Base-by-base conservation (phyloP, 37 sponge, comb jelly and placozoan genomes). In the Beroe forskalii region DNA sequence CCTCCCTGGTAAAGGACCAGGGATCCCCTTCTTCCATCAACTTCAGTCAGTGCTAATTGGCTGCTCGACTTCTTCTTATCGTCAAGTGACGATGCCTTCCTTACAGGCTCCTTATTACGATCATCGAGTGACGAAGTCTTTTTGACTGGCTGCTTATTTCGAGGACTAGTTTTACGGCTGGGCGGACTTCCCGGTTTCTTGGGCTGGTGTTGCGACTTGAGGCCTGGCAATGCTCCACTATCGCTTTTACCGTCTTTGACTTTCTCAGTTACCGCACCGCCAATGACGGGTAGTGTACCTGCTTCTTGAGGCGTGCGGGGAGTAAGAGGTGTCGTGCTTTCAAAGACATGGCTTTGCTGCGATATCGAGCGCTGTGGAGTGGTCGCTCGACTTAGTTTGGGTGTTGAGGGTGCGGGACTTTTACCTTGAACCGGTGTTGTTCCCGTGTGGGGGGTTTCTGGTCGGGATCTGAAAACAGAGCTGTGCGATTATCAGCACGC, bases 321-420 rank as follows among this genome's bases (percentile, higher is more conserved):
- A 27, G 37, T 44, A 1, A 80, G 86, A 25, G 86, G 86, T 22
- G 86, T 80, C 3, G 86, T 80, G 55, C 86, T 80, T 37, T 80
- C 86, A 9, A 80, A n/a, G 8, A 80, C 55, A 38, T 41, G 86
- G 86, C 55, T 41, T 42, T 8, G 23, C 23, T 41, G 55, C 23
- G 86, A 44, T 80, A 80, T 43, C 48, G 86, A 80, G n/a, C 86
- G 44, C 23, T 80, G 44, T 80, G 86, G 44, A 80, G 55, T 80
- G 55, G 55, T 80, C 41, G 86, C 86, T 23, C 86, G 86, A 80
- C 86, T 80, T 24, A 80, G 86, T 80, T 44, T 41, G 55, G 86
- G 86, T 35, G 86, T 80, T 44, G 86, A 48, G 55, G 55, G 55
- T 44, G 86, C 6, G 55, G 55, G 55, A 48, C 55, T 80, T 41